Percentiles rank a stretch among this genome's conserved stretches.
Conservation (phyloP, 2,888 invertebrate genomes). For the Saturnia pavonia region DNA sequence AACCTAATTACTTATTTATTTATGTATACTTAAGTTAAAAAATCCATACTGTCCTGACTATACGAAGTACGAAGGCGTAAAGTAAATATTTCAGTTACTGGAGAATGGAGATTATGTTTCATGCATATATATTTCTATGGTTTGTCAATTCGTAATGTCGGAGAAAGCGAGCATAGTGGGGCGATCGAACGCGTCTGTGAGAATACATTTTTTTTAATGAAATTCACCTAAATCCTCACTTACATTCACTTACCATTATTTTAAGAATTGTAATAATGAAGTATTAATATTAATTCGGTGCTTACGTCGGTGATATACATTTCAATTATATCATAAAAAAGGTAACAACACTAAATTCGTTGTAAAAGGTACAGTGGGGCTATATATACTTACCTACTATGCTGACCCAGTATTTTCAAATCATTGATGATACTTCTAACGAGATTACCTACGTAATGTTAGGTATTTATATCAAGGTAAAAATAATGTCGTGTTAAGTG, state of each 20-base stretch:
- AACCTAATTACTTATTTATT: no score
- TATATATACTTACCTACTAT: no score
- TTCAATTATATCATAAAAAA: neutral
- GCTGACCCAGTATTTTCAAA: no score
- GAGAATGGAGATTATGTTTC: constrained; percentile 28
- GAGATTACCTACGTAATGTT: no score
- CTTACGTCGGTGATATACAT: neutral
- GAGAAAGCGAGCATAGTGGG: constrained; percentile 53
- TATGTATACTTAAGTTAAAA: neutral
- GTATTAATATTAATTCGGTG: neutral
- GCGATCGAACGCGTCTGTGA: constrained; percentile 33
- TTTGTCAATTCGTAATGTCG: constrained; percentile 43
- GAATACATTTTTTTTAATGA: constrained; percentile 51
- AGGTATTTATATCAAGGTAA: no score
- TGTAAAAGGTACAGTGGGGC: no score
- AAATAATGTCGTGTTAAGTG: no score
- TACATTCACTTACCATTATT: constrained; percentile 41
- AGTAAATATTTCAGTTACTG: neutral
- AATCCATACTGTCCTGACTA: neutral
- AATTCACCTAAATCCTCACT: constrained; percentile 43
- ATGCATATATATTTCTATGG: constrained; percentile 41
- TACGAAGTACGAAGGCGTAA: neutral
- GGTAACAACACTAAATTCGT: no score
- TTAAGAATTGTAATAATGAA: neutral
- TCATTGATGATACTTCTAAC: no score